These are phyloP conservation scores for Dolichopus griseipennis DNA, from an alignment of 2,888 invertebrate species.

Conservation along the genomic window DNA sequence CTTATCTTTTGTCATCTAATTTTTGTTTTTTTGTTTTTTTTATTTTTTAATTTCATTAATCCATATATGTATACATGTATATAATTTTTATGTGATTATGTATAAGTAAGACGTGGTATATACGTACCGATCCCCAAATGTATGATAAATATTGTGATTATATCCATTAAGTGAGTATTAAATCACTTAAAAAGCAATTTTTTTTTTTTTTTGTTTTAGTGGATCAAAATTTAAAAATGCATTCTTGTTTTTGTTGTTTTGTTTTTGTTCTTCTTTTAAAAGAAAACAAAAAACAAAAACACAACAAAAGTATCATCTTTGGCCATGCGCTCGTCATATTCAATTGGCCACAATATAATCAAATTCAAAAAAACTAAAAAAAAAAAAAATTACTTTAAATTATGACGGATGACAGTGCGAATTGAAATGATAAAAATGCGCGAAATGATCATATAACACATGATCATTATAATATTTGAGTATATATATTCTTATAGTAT, in stretches of 20 bases:
- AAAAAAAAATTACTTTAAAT: conserved; percentile 36
- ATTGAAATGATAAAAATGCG: not conserved
- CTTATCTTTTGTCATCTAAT: too few species aligned
- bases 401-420: conserved; percentile 16
- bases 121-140: too few species aligned
- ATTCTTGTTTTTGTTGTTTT: not conserved
- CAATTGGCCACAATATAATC: conserved; percentile 39
- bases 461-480: not conserved
- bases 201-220: too few species aligned
- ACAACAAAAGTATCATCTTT: conserved; percentile 7
- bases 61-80: not conserved
- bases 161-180: too few species aligned
- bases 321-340: conserved; percentile 30
- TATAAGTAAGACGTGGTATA: not conserved
- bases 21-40: too few species aligned
- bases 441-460: not conserved
- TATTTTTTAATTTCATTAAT: not conserved
- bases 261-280: too few species aligned
- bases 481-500: too few species aligned
- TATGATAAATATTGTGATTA: too few species aligned
- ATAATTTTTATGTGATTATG: not conserved
- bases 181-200: too few species aligned
- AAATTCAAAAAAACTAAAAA: conserved; percentile 32
- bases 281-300: too few species aligned
- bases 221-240: not conserved